Evolutionary conservation across 1,140 invertebrate species (phyloP).

Genomic region (Hypsibius dujardini): DNA sequence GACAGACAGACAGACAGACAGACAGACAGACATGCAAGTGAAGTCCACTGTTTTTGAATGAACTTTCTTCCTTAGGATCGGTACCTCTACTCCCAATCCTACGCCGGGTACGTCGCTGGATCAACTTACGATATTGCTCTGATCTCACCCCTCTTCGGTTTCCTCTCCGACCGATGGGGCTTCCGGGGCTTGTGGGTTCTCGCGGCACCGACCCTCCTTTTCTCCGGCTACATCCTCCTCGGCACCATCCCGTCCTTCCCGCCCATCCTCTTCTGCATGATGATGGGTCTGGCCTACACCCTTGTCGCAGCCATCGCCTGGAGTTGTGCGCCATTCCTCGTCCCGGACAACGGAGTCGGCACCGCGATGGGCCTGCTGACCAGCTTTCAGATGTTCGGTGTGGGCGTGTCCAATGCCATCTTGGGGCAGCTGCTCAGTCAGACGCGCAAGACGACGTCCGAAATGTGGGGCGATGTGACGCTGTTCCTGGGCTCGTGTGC

Average conservation of each 20-base stretch:
- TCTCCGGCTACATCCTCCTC: not conserved
- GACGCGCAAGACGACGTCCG: not conserved
- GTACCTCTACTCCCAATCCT: not conserved
- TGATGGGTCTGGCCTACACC: not conserved
- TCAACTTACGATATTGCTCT: not conserved
- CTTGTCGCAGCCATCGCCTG: not conserved
- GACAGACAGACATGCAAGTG: too few species aligned
- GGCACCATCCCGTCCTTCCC: not conserved
- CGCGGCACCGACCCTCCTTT: not conserved
- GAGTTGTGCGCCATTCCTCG: not conserved
- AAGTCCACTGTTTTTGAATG: too few species aligned
- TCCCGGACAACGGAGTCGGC: not conserved
- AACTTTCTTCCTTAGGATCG: too few species aligned
- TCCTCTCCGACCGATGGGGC: not conserved
- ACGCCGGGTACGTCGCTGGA: not conserved
- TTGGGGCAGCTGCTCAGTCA: not conserved
- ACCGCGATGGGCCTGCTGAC: not conserved
- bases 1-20: too few species aligned
- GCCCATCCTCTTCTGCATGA: not conserved
- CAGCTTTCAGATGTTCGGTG: not conserved
- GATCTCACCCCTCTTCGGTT: not conserved
- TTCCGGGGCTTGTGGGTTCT: not conserved
- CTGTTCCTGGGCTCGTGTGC: not conserved
- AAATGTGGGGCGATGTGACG: slow-evolving; percentile 7
- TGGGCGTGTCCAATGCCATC: not conserved